Conservation (phyloP, 2,113 vertebrate species). For the Brienomyrus brachyistius region DNA sequence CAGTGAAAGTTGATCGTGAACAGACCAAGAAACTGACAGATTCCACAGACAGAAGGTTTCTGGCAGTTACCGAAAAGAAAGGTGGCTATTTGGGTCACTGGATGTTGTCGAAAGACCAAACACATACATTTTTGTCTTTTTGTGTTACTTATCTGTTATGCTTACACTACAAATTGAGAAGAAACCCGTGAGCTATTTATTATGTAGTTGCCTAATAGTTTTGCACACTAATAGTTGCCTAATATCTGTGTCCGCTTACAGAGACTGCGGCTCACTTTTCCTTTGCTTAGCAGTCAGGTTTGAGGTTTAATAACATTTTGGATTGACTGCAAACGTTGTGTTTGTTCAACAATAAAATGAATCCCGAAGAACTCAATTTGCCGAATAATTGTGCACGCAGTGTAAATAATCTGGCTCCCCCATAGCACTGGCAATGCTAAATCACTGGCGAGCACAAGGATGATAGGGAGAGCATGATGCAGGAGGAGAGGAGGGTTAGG, state of each 20-base stretch:
- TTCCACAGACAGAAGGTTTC: neutral
- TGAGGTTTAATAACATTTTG: neutral
- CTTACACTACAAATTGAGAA: neutral
- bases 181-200: neutral
- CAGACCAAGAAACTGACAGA: neutral
- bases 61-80: neutral
- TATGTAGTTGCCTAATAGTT: neutral
- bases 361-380: neutral
- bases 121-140: neutral
- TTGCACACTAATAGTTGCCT: neutral
- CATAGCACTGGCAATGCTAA: neutral
- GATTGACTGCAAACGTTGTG: neutral
- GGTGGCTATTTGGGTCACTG: neutral
- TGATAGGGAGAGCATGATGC: constrained; percentile 16
- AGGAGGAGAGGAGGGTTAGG: neutral
- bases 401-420: neutral
- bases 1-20: neutral
- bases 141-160: neutral
- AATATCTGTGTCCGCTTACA: neutral
- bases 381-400: neutral
- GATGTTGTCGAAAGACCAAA: neutral
- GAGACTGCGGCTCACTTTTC: neutral
- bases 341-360: neutral
- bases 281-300: neutral
- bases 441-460: neutral